Evolutionary conservation across 92 coral and sea anemone genomes (phyloP), one percentile per base, ranked within the genome.

Genomic region (Meandrina meandrites): DNA sequence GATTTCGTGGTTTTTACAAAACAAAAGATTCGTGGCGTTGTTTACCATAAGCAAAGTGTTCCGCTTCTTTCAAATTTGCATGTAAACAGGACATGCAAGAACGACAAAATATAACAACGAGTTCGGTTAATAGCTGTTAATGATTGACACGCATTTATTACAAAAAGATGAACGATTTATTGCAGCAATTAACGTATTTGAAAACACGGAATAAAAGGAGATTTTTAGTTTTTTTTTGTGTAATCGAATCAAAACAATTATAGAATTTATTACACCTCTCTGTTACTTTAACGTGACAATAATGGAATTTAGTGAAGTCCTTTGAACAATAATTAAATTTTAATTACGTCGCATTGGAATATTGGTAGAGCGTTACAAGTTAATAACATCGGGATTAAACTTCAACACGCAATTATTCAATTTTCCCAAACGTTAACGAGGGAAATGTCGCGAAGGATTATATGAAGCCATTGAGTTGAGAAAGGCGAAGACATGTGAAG

Each of bases 271-370:
- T 16, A 42, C 4, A 28, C 1, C 28, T 0, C 36, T 56, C 37
- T 36, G 34, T 34, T 53, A 42, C 10, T 24, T 70, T 37, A 57
- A 53, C 88, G 70, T 60, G 76, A 31, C 82, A 77, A 42, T 85
- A 85, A 64, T 60, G 88, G 88, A 85, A 85, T 85, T 76, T 85
- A 18, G 75, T 5, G 31, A 17, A 60, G 76, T 76, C 42, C 47
- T 85, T 75, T 62, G 64, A 28, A 24, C 5, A 8, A 30, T 58
- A 58, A 85, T 75, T 77, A 85, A 76, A 27, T 28, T 45, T 76
- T 85, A 85, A 57, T 85, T 66, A 66, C 58, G 60, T 8, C 31
- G 75, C 34, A 53, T 12, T 18, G 15, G 42, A 8, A 36, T 54
- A 85, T 76, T 85, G 88, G 82, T 50, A 32, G 50, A 47, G 67